Conservation (phyloP, 2,113 vertebrate species). For the Probosciger aterrimus region DNA sequence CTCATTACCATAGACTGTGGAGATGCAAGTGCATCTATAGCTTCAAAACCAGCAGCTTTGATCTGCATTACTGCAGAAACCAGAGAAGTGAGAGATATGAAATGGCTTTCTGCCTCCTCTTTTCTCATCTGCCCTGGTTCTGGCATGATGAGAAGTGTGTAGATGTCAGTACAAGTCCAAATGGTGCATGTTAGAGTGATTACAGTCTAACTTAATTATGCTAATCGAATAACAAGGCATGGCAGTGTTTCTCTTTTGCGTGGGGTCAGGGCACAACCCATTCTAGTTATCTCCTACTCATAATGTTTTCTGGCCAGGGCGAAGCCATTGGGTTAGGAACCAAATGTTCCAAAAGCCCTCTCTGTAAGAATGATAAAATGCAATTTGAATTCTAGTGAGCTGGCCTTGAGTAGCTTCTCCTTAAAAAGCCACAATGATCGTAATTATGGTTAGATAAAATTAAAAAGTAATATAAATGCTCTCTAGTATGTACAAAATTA, state of each 20-base stretch:
- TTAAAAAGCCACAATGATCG: slow-evolving; percentile 40
- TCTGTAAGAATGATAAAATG: background rate
- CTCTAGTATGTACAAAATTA: slow-evolving; percentile 59
- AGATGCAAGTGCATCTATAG: background rate
- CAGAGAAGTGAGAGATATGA: background rate
- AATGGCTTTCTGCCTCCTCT: background rate
- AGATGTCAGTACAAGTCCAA: background rate
- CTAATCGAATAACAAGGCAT: background rate
- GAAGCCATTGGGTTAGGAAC: background rate
- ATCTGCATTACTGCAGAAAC: background rate
- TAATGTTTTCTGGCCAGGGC: background rate
- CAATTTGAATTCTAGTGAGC: slow-evolving; percentile 38
- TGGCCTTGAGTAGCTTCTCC: slow-evolving; percentile 44
- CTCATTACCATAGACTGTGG: background rate
- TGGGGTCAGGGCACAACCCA: background rate
- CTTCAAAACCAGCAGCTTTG: background rate
- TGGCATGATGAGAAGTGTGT: background rate
- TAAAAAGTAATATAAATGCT: slow-evolving; percentile 67
- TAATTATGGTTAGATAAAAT: slow-evolving; percentile 49
- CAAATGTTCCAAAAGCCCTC: background rate
- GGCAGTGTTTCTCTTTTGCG: background rate
- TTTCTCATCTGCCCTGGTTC: background rate
- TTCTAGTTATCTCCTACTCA: background rate
- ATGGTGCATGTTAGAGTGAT: background rate
- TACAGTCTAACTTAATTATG: background rate